A percentile compares a stretch with the other conserved stretches of the same genome.
phyloP scores from a whole-genome alignment of 2,888 invertebrate species.

The Ferrisia virgata region DNA sequence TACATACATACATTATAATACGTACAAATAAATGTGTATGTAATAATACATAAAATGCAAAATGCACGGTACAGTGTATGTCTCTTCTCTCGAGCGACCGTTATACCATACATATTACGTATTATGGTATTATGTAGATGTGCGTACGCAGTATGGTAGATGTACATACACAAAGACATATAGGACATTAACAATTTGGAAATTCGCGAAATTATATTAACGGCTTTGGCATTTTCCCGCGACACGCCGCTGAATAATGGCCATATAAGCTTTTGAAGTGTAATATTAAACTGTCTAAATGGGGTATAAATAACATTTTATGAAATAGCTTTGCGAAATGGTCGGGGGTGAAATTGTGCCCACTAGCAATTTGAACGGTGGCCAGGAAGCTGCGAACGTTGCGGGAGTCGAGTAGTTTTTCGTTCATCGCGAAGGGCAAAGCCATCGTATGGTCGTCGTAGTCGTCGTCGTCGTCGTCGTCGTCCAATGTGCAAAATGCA shows the following conservation, averaged over 20 bases:
- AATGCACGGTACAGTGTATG: background rate
- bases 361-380: conserved; percentile 25
- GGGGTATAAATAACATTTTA: conserved; percentile 44
- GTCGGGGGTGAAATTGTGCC: conserved; percentile 26
- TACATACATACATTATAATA: too few relatives aligned
- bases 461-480: background rate
- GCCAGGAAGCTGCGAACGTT: background rate
- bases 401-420: background rate
- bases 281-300: conserved; percentile 45
- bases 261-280: conserved; percentile 40
- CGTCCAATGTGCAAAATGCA: background rate
- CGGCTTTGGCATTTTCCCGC: conserved; percentile 37
- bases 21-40: too few relatives aligned
- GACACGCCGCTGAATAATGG: conserved; percentile 40
- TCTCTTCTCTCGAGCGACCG: background rate
- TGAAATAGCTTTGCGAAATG: conserved; percentile 40
- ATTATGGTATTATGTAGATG: too few relatives aligned
- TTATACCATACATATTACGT: background rate
- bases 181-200: conserved; percentile 41
- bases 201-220: conserved; percentile 41
- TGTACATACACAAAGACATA: background rate
- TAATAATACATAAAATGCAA: too few relatives aligned
- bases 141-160: background rate
- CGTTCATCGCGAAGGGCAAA: background rate
- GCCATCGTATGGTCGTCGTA: background rate